Conservation (phyloP, 2,113 vertebrate genomes). For the Cathartes aura region DNA sequence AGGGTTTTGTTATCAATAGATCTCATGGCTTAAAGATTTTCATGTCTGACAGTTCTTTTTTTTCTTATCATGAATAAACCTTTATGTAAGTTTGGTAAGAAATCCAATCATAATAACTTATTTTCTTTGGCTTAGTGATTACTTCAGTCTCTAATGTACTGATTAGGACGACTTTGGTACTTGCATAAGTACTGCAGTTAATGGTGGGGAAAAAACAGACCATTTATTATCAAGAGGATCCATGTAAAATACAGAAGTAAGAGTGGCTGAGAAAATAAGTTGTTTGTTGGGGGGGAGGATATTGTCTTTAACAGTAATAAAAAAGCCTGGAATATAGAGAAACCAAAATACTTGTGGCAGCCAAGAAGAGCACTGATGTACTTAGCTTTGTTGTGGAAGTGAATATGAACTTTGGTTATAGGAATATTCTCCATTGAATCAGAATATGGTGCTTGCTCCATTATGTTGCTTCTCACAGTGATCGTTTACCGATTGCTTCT, state of each 20-base stretch:
- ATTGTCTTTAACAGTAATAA: neutral
- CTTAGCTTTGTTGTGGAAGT: neutral
- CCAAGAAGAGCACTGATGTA: neutral
- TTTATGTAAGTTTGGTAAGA: neutral
- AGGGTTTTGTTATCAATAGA: neutral
- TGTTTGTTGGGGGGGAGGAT: neutral
- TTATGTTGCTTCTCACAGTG: neutral
- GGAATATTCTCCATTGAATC: neutral
- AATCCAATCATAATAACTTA: neutral
- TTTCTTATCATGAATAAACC: neutral
- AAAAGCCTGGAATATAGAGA: neutral
- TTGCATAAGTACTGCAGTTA: neutral
- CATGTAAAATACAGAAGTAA: neutral
- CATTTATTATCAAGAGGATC: neutral
- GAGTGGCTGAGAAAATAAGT: neutral
- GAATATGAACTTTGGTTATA: neutral
- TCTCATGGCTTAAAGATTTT: neutral
- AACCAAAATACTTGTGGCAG: neutral
- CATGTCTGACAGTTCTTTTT: neutral
- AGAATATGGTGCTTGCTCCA: neutral
- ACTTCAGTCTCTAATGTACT: neutral
- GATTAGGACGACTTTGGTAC: neutral
- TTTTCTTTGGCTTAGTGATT: neutral
- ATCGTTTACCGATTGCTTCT: neutral
- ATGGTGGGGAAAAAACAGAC: accelerated